Evolutionary conservation across 92 coral and sea anemone species (phyloP).

Genomic region (Anthopleura xanthogrammica): DNA sequence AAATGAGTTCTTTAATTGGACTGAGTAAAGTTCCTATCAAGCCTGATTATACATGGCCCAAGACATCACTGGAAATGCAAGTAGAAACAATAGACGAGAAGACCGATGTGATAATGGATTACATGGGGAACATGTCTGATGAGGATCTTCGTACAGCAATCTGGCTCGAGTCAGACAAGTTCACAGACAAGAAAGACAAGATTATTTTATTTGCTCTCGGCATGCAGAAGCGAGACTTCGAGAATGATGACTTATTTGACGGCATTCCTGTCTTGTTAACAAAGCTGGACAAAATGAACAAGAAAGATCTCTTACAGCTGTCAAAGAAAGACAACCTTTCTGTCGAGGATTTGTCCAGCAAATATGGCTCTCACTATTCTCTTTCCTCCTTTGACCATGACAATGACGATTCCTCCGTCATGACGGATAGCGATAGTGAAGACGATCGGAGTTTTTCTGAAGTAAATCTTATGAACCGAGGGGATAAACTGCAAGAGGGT

Average conservation of each 20-base stretch:
- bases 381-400: neutral
- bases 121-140: conserved; percentile 79
- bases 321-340: conserved; percentile 14
- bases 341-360: neutral
- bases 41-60: conserved; percentile 83
- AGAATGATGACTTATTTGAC: conserved; percentile 80
- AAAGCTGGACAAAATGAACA: conserved; percentile 51
- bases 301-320: conserved; percentile 54
- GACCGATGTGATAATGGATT: conserved; percentile 67
- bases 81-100: conserved; percentile 73
- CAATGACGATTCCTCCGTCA: neutral
- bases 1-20: conserved; percentile 67
- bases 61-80: conserved; percentile 61
- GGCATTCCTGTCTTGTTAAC: conserved; percentile 65
- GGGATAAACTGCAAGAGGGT: no score
- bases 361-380: neutral
- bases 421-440: neutral
- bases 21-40: conserved; percentile 63
- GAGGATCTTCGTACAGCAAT: conserved; percentile 79
- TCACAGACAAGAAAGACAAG: conserved; percentile 58
- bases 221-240: conserved; percentile 56
- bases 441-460: neutral
- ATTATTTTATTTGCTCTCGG: conserved; percentile 61
- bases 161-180: conserved; percentile 72
- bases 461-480: neutral